A percentile compares a stretch with the other conserved stretches of the same genome.
phyloP scores from a whole-genome alignment of 2,797 vertebrate species.

The Ataeniobius toweri region DNA sequence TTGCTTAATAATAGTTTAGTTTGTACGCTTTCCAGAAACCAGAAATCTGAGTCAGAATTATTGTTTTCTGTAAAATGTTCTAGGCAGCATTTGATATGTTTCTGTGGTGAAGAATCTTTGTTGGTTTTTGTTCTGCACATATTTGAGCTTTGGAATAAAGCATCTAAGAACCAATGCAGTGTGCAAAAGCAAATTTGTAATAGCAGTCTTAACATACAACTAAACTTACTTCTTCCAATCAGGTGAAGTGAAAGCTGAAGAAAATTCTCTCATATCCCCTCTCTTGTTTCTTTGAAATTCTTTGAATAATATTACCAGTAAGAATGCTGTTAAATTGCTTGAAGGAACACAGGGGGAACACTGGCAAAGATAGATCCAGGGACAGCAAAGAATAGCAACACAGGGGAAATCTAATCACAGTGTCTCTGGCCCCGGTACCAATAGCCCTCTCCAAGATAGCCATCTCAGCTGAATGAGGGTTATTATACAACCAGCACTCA shows the following conservation, averaged over 20 bases:
- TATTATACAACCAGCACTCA: slow-evolving; percentile 74
- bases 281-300: slow-evolving; percentile 17
- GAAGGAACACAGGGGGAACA: slow-evolving; percentile 42
- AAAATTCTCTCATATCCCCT: neutral
- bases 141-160: slow-evolving; percentile 2
- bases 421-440: slow-evolving; percentile 58
- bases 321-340: slow-evolving; percentile 36
- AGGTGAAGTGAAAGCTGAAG: slow-evolving; percentile 4
- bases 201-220: neutral
- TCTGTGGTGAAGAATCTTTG: neutral
- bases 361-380: slow-evolving; percentile 49
- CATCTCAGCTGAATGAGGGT: slow-evolving; percentile 79
- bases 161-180: slow-evolving; percentile 9
- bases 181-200: slow-evolving; percentile 10
- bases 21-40: neutral
- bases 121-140: neutral
- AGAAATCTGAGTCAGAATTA: neutral
- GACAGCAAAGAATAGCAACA: slow-evolving; percentile 68
- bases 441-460: slow-evolving; percentile 69
- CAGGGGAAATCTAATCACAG: slow-evolving; percentile 74
- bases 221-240: slow-evolving; percentile 3
- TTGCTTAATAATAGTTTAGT: neutral
- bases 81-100: neutral
- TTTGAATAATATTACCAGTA: slow-evolving; percentile 15
- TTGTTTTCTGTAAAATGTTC: neutral